Conservation (phyloP, 2,113 vertebrate genomes). For the Limanda limanda region DNA sequence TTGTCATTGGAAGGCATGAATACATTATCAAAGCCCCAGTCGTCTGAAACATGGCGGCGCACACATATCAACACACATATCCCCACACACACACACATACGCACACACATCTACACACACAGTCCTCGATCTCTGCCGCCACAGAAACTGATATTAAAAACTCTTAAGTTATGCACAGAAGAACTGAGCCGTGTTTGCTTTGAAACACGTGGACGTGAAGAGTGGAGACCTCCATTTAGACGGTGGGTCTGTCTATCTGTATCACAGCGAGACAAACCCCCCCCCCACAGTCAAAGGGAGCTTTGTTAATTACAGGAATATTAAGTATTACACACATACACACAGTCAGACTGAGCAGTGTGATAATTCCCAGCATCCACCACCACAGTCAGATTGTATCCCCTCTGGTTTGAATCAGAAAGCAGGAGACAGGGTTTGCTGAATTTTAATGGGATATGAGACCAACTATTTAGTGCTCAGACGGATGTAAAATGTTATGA, state of each 20-base stretch:
- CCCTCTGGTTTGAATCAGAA: slow-evolving; percentile 60
- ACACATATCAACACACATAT: background rate
- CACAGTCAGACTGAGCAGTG: slow-evolving; percentile 18
- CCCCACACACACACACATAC: background rate
- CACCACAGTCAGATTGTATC: slow-evolving; percentile 54
- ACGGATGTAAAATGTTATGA: slow-evolving; percentile 26
- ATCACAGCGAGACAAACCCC: slow-evolving; percentile 19
- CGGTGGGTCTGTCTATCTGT: slow-evolving; percentile 1
- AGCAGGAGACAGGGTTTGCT: slow-evolving; percentile 15
- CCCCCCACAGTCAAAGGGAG: slow-evolving; percentile 18
- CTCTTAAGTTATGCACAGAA: slow-evolving; percentile 40
- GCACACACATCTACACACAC: background rate
- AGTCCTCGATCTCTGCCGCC: slow-evolving; percentile 26
- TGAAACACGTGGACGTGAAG: slow-evolving; percentile 12
- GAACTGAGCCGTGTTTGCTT: slow-evolving; percentile 39
- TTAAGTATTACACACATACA: slow-evolving; percentile 31
- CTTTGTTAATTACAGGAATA: slow-evolving; percentile 58
- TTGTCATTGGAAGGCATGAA: slow-evolving; percentile 75
- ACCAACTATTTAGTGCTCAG: slow-evolving; percentile 24
- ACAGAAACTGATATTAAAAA: slow-evolving; percentile 50
- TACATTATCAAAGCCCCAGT: slow-evolving; percentile 70
- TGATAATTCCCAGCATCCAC: slow-evolving; percentile 44
- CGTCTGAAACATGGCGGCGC: slow-evolving; percentile 33
- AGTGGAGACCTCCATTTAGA: background rate
- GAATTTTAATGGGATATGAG: slow-evolving; percentile 54